Conservation (phyloP, 2,888 invertebrate genomes). For the Erebia palarica region DNA sequence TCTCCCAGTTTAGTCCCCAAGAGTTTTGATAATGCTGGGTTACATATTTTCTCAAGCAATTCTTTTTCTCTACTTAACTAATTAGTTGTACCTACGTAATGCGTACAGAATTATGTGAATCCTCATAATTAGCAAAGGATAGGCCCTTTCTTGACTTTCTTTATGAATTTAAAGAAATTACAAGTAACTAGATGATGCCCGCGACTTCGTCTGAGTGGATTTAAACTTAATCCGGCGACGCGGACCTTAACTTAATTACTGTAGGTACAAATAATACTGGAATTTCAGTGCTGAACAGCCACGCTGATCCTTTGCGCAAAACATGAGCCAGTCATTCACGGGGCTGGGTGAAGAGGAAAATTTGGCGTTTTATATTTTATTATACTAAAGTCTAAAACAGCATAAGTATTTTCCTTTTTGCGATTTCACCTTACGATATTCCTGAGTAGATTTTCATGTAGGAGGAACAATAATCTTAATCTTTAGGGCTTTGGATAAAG, state of each 20-base stretch:
- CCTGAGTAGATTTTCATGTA: slow-evolving; percentile 38
- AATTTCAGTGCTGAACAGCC: no score
- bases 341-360: no score
- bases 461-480: slow-evolving; percentile 51
- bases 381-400: not conserved
- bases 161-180: not conserved
- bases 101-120: no score
- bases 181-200: no score
- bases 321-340: no score
- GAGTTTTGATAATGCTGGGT: not conserved
- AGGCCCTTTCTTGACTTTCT: not conserved
- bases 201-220: no score
- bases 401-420: slow-evolving; percentile 47
- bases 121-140: not conserved
- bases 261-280: no score
- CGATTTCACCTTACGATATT: slow-evolving; percentile 41
- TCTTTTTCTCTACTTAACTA: no score
- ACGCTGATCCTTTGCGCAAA: no score
- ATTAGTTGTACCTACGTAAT: no score
- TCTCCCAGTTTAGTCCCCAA: not conserved
- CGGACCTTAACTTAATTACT: no score
- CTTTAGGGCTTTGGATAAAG: not conserved
- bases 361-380: slow-evolving; percentile 28
- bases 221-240: no score
- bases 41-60: not conserved